Evolutionary conservation across 2,888 invertebrate genomes (phyloP).

Genomic region (Drosophila subsilvestris): DNA sequence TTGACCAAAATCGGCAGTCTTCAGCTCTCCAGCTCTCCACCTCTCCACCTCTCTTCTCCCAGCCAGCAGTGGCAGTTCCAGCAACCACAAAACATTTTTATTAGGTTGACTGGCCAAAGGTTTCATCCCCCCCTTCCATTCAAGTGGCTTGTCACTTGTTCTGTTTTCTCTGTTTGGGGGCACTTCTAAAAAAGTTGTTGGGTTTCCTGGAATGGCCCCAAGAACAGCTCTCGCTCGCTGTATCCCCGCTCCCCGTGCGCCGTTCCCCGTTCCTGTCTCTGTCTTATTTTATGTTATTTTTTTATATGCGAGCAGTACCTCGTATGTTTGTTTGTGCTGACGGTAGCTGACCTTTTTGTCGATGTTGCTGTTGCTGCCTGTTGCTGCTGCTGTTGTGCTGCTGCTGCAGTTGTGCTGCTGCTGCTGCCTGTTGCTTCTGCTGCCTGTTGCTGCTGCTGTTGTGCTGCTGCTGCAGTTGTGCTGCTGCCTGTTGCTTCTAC

Average conservation of each 20-base stretch:
- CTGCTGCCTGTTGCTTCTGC: constrained; percentile 23
- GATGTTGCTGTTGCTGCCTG: constrained; percentile 19
- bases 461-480: no score
- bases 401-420: constrained; percentile 6
- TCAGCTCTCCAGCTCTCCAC: no score
- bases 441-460: background rate
- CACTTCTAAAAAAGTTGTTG: constrained; percentile 65
- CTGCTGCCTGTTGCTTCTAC: constrained; percentile 11
- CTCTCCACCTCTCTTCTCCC: background rate
- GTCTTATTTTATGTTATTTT: constrained; percentile 56
- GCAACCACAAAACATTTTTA: constrained; percentile 48
- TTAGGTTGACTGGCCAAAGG: constrained; percentile 50
- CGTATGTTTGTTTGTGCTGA: constrained; percentile 57
- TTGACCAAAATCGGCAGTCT: constrained; percentile 24
- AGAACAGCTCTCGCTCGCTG: constrained; percentile 1
- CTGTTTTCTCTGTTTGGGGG: constrained; percentile 48
- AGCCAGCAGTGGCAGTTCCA: constrained; percentile 20
- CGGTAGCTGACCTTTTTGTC: constrained; percentile 70
- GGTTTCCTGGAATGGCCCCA: constrained; percentile 66
- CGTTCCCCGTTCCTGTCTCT: constrained; percentile 14
- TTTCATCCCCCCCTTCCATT: constrained; percentile 25
- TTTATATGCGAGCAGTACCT: constrained; percentile 33
- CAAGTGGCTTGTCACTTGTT: constrained; percentile 48
- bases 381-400: constrained; percentile 3
- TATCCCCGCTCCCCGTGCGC: constrained; percentile 1